Evolutionary conservation across 2,113 vertebrate species (phyloP).

Genomic region (Cygnus buccinator): DNA sequence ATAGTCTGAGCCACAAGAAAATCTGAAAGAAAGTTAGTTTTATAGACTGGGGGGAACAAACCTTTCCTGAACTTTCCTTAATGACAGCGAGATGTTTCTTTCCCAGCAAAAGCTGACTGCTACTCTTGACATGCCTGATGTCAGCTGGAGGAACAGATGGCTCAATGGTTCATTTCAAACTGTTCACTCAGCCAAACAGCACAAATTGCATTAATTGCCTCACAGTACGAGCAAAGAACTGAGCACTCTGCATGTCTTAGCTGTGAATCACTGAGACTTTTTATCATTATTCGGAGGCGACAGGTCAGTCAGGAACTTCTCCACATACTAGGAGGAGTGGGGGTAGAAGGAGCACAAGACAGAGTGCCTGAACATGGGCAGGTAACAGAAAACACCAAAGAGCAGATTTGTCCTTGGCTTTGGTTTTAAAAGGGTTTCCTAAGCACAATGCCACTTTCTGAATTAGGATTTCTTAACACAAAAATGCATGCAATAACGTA

Average conservation of each 20-base stretch:
- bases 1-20: neutral
- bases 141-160: constrained; percentile 74
- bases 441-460: neutral
- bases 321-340: neutral
- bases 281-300: neutral
- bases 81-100: neutral
- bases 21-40: neutral
- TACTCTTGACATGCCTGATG: constrained; percentile 27
- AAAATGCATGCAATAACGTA: rapidly evolving
- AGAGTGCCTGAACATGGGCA: neutral
- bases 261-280: neutral
- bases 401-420: neutral
- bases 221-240: neutral
- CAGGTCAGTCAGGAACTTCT: neutral
- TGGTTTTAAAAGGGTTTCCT: neutral
- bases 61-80: constrained; percentile 15
- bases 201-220: constrained; percentile 65
- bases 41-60: neutral
- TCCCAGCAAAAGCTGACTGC: constrained; percentile 37
- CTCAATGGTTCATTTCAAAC: constrained; percentile 43
- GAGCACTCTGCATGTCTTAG: neutral
- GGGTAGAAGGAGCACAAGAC: neutral
- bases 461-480: neutral
- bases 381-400: neutral
- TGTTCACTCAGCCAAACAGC: constrained; percentile 58